Percentiles rank a stretch among this genome's conserved stretches.
phyloP scores from a whole-genome alignment of 1,140 invertebrate species.

The Drosophila nasuta region DNA sequence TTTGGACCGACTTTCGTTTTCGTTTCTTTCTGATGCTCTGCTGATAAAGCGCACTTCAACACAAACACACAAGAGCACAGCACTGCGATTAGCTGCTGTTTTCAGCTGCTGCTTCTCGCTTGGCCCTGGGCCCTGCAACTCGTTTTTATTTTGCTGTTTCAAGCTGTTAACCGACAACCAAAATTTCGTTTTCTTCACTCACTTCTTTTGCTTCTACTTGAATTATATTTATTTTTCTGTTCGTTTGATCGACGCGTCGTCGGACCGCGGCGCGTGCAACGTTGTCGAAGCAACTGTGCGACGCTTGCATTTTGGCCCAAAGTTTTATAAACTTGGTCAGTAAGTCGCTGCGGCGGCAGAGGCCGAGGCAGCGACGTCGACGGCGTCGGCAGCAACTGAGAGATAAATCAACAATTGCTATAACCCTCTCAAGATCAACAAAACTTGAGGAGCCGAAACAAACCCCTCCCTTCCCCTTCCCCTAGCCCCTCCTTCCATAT shows the following conservation, averaged over 20 bases:
- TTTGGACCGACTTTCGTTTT: conserved; percentile 76
- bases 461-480: conserved; percentile 15
- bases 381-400: conserved; percentile 49
- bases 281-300: conserved; percentile 77
- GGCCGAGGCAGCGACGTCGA: conserved; percentile 3
- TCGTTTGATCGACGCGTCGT: conserved; percentile 53
- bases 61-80: conserved; percentile 33
- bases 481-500: background rate
- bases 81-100: conserved; percentile 30
- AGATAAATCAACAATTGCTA: conserved; percentile 80
- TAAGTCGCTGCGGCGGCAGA: conserved; percentile 51
- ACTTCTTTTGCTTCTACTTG: conserved; percentile 43
- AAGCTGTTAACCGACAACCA: conserved; percentile 24
- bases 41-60: conserved; percentile 72
- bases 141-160: conserved; percentile 49
- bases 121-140: conserved; percentile 73
- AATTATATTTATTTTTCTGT: conserved; percentile 3
- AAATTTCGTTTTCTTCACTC: conserved; percentile 35
- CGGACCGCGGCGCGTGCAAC: conserved; percentile 75
- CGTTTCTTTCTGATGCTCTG: conserved; percentile 52
- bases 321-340: conserved; percentile 83
- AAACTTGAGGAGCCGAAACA: conserved; percentile 48
- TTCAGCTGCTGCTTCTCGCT: conserved; percentile 29
- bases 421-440: conserved; percentile 76
- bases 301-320: conserved; percentile 80